Base-by-base conservation (phyloP, 1,140 invertebrate species). In the Danaus plexippus region DNA sequence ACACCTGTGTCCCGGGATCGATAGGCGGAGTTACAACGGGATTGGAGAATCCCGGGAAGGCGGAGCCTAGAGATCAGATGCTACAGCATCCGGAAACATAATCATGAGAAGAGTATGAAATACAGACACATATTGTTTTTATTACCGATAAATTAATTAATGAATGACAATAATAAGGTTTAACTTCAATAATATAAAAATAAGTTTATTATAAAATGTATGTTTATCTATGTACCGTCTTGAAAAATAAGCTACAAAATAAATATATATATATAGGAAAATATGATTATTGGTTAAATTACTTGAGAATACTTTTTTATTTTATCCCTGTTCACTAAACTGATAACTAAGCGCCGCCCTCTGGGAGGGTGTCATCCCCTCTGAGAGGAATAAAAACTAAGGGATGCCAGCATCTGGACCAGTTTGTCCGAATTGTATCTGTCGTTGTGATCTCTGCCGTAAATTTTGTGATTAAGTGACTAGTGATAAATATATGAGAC, bases 1-100 rank as follows among this genome's bases (percentile, higher is more conserved):
- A 62, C 82, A 85, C 78, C 82, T 85, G 82, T 53, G 79, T 58
- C 73, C 71, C 64, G 57, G 66, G 73, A 80, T 79, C 74, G 56
- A 75, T 77, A 77, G 81, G 81, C 81, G 77, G 74, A 64, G 81
- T 56, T 64, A 57, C 50, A 18, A 43, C 41, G 59, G 62, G 69
- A 85, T 85, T 82, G 81, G 81, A 54, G 40, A 56, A 32, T 44
- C 50, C 46, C 32, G 12, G 54, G 56, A 67, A 53, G 82, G 78
- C 73, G 80, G 75, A 52, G 66, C 63, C 52, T 51, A 32, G 22
- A 52, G 13, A 62, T 12, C 63, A 69, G 71, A 77, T 71, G 75
- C 64, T 75, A 68, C 40, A 54, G 46, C 22, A 32, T 32, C 22
- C 22, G 22, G 22, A 32, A 32, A 32, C 4, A 32, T 6, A 32